Evolutionary conservation across 2,888 invertebrate genomes (phyloP), one percentile per base, ranked within the genome.

Genomic region (Amphimallon solstitiale): DNA sequence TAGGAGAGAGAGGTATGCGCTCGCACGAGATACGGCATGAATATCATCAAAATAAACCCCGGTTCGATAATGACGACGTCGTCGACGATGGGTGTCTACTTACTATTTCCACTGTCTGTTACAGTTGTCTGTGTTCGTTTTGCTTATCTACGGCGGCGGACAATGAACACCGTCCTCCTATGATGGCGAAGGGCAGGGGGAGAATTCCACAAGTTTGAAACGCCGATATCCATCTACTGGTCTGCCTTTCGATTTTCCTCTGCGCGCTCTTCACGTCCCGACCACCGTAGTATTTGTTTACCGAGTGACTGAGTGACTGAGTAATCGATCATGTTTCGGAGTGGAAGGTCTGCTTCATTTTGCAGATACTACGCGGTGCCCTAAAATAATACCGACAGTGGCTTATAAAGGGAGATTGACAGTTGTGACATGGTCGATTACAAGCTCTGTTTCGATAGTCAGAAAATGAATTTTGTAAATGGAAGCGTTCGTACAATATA

Each of bases 141-240:
- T 23, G 56, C 56, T 59, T 59, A 59, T 59, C 56, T 59, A 29
- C 43, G 29, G 17, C 17, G 23, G 43, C 43, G 43, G 56, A 59
- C 56, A 59, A 59, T 59, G 29, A 59, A 34, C 56, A 45, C 23
- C 9, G 43, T 15, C n/a, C n/a, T n/a, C n/a, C n/a, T n/a, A 29
- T 17, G n/a, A 9, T 19, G 38, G 2, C 1, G 54, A 37, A 12
- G 40, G 29, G 29, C 15, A 29, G 45, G 43, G 38, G 38, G 21
- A 40, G 38, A 59, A 59, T 59, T 59, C 56, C 56, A 59, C 56
- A 59, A 59, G 56, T 59, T 59, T 43, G 56, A 59, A 59, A 59
- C 14, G 56, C 29, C 56, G 56, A 59, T 59, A 43, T 43, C 56
- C 43, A 59, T 59, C 45, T 43, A 56, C 56, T 40, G 19, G 38